Percentiles rank a stretch among this genome's conserved stretches.
Conservation (phyloP, 2,888 invertebrate species). For the Amphipyra tragopoginis region DNA sequence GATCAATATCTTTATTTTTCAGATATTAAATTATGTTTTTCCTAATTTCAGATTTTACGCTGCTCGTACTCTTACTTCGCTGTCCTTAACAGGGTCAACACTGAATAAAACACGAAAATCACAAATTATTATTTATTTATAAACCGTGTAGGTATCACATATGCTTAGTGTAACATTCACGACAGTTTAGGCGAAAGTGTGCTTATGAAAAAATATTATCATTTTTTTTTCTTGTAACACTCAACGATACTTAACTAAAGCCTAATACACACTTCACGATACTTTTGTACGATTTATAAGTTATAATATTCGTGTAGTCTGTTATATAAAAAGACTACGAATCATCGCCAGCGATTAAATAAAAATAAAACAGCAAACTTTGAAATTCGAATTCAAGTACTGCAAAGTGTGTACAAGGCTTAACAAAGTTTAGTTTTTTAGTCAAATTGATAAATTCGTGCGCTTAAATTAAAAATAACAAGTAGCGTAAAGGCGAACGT, state of each 20-base stretch:
- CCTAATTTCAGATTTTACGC: slow-evolving; percentile 78
- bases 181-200: slow-evolving; percentile 87
- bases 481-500: slow-evolving; percentile 74
- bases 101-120: slow-evolving; percentile 63
- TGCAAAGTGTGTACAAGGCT: slow-evolving; percentile 58
- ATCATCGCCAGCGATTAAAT: slow-evolving; percentile 35
- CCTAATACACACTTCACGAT: slow-evolving; percentile 44
- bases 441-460: slow-evolving; percentile 85
- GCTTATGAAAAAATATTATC: slow-evolving; percentile 82
- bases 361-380: slow-evolving; percentile 8
- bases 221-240: slow-evolving; percentile 67
- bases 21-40: no score
- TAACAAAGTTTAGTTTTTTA: slow-evolving; percentile 73
- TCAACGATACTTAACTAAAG: slow-evolving; percentile 67
- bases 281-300: slow-evolving; percentile 15
- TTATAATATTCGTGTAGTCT: slow-evolving; percentile 14
- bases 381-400: slow-evolving; percentile 5
- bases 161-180: slow-evolving; percentile 86
- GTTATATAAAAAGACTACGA: slow-evolving; percentile 8
- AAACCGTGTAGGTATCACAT: slow-evolving; percentile 87
- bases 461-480: slow-evolving; percentile 80
- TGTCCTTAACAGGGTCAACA: slow-evolving; percentile 78
- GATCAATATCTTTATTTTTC: no score
- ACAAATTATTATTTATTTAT: slow-evolving; percentile 86
- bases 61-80: slow-evolving; percentile 85